Evolutionary conservation across 2,113 vertebrate genomes (phyloP).

Genomic region (Microtus richardsoni): DNA sequence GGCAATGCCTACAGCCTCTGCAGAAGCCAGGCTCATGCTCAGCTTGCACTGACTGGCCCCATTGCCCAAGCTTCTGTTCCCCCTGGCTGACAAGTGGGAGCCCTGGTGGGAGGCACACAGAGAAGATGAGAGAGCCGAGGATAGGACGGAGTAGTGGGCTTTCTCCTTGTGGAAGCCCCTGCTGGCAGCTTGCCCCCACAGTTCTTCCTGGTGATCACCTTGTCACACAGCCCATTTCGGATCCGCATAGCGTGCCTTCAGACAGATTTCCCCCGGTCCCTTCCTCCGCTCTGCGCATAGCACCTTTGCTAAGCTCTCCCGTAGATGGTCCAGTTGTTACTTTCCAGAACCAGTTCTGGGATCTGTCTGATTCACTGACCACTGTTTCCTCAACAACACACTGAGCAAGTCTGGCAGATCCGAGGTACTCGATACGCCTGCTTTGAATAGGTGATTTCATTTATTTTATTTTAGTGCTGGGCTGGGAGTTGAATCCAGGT

Average conservation of each 20-base stretch:
- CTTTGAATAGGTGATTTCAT: slow-evolving; percentile 14
- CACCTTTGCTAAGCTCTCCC: background rate
- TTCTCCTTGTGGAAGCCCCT: background rate
- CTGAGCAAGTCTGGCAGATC: background rate
- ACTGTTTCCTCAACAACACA: background rate
- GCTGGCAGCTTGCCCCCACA: background rate
- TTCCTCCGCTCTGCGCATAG: background rate
- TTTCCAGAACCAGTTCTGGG: background rate
- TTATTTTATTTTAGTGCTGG: background rate
- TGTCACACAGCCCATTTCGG: background rate
- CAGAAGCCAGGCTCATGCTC: too few relatives aligned
- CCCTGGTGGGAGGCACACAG: background rate
- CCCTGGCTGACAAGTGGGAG: background rate
- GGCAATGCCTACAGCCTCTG: background rate
- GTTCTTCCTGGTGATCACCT: background rate
- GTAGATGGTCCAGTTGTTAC: background rate
- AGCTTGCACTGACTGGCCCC: background rate
- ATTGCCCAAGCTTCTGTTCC: rapidly evolving
- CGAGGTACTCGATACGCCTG: background rate
- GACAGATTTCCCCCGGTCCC: background rate
- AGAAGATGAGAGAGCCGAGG: background rate
- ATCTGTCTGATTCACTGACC: background rate
- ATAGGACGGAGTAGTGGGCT: background rate
- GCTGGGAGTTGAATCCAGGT: background rate
- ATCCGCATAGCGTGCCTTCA: background rate